Evolutionary conservation across 2,888 invertebrate species (phyloP), one percentile per base, ranked within the genome.

Genomic region (Pomacea canaliculata): DNA sequence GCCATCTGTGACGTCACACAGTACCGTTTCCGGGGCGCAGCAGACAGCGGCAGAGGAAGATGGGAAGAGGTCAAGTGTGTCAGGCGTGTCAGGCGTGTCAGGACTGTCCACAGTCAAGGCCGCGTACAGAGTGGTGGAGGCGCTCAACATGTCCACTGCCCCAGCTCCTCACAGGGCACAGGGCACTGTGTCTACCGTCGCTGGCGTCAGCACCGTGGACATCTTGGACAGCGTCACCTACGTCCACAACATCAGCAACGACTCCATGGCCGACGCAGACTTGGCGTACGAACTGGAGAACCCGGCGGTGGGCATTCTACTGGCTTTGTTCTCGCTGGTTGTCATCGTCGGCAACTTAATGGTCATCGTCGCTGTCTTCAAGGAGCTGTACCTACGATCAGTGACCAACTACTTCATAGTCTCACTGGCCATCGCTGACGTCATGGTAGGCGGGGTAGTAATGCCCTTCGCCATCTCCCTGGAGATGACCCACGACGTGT

Each of bases 371-470:
- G 98, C 98, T 0, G 98, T 99, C 13, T 94, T 96, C 59, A 93
- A 97, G 37, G 98, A 98, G 90, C 93, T 97, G 37, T 98, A 98
- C 88, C 93, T 99, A 9, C 96, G 98, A 90, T 98, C 98, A 16
- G 97, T 98, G 13, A 99, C 99, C 12, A 98, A 98, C 91, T 99
- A 98, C 90, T 97, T 99, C 91, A 97, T 99, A 80, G 97, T 98
- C 16, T 98, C 98, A 19, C 92, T 99, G 80, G 99, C 99, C 0
- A 96, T 97, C 48, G 98, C 99, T 0, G 99, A 99, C 90, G 96
- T 98, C 85, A 92, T 99, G 68, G 98, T 99, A 8, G 99, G 99
- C 0, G 92, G 97, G 71, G 96, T 98, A 7, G 99, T 99, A 71
- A 99, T 99, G 99, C 99, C 99, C 0, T 97, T 99, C 91, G 85